These are phyloP conservation scores for Lagria hirta DNA, from an alignment of 2,888 invertebrate genomes.

Conservation along the genomic window DNA sequence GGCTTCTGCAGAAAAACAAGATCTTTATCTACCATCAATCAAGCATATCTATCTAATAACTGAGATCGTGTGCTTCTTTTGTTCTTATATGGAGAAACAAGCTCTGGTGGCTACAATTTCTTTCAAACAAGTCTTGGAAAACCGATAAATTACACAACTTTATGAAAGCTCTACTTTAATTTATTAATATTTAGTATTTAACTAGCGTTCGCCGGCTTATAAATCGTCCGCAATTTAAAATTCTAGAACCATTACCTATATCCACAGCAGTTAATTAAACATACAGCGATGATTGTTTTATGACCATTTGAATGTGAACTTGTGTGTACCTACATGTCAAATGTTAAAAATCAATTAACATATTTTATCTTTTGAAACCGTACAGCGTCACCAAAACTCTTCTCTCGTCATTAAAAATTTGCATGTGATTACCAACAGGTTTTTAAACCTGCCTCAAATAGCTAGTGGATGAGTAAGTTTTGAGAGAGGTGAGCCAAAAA, in stretches of 20 bases:
- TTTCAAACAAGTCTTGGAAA: too few species aligned
- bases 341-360: conserved; percentile 20
- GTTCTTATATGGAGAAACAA: conserved; percentile 1
- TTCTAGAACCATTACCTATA: conserved; percentile 3
- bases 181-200: conserved; percentile 11
- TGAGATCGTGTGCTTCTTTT: conserved; percentile 5
- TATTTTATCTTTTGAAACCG: conserved; percentile 10
- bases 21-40: conserved; percentile 5
- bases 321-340: conserved; percentile 8
- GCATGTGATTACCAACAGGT: conserved; percentile 3
- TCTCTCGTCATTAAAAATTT: conserved; percentile 8
- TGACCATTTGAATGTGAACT: conserved; percentile 7
- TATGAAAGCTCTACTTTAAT: background rate
- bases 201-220: conserved; percentile 2
- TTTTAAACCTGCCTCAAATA: conserved; percentile 3
- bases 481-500: too few species aligned
- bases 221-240: conserved; percentile 5
- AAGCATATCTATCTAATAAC: too few species aligned
- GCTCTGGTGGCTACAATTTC: too few species aligned
- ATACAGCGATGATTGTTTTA: conserved; percentile 19
- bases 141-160: conserved; percentile 1
- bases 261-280: conserved; percentile 8
- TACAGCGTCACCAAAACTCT: too few species aligned
- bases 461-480: too few species aligned
- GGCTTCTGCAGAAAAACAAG: conserved; percentile 7